Conservation (phyloP, 2,797 vertebrate species). For the Micrastur ruficollis region DNA sequence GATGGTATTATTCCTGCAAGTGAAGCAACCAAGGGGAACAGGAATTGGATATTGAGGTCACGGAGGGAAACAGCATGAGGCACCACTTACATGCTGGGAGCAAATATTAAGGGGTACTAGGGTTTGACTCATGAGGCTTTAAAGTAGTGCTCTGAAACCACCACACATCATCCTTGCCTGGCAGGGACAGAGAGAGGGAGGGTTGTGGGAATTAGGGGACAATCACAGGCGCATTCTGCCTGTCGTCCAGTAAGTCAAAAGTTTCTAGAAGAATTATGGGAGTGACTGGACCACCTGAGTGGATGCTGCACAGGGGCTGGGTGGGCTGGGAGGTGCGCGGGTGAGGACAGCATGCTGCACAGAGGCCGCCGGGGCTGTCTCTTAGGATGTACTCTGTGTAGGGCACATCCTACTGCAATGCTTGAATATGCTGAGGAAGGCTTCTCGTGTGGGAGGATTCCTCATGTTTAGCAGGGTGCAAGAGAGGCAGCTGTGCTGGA, state of each 20-base stretch:
- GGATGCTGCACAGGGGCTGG: neutral
- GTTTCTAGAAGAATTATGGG: neutral
- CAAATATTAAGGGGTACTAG: slow-evolving; percentile 51
- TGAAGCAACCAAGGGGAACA: slow-evolving; percentile 33
- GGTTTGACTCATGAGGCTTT: slow-evolving; percentile 26
- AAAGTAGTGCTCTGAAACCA: slow-evolving; percentile 38
- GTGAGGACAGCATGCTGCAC: neutral
- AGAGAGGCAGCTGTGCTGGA: neutral
- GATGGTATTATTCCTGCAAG: slow-evolving; percentile 41
- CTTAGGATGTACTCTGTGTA: neutral
- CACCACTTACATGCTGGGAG: slow-evolving; percentile 45
- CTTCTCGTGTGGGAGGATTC: neutral
- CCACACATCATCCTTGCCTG: neutral
- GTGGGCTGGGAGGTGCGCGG: neutral
- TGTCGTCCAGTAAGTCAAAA: neutral
- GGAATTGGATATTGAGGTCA: slow-evolving; percentile 58
- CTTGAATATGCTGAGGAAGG: neutral
- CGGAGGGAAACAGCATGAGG: slow-evolving; percentile 27
- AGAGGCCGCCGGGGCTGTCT: neutral
- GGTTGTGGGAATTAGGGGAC: neutral
- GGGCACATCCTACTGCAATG: neutral
- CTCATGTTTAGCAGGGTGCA: neutral
- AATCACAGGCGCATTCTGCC: neutral
- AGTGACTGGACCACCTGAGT: neutral
- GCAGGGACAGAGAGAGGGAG: neutral